Evolutionary conservation across 92 coral and sea anemone genomes (phyloP).

Genomic region (Pocillopora grandis): DNA sequence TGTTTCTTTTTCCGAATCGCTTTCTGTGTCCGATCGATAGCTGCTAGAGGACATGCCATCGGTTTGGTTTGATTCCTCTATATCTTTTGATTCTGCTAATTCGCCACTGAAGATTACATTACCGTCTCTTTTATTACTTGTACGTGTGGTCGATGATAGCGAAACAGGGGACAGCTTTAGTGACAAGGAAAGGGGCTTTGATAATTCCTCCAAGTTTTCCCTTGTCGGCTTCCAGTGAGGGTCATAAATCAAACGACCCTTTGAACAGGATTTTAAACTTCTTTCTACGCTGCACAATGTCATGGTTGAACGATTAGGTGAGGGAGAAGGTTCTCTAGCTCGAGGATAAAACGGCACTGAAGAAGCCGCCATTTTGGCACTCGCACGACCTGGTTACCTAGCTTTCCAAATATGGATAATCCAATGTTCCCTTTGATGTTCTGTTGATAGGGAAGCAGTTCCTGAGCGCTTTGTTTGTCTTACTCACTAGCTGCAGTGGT

Average conservation of each 20-base stretch:
- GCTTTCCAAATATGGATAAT: conserved; percentile 1
- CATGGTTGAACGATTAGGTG: neutral
- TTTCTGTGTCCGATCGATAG: neutral
- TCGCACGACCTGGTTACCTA: neutral
- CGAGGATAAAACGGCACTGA: neutral
- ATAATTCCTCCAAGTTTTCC: conserved; percentile 52
- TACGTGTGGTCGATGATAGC: neutral
- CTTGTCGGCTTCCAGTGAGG: conserved; percentile 59
- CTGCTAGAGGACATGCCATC: conserved; percentile 3
- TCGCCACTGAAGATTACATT: neutral
- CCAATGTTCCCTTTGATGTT: conserved; percentile 7
- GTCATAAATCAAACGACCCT: conserved; percentile 77
- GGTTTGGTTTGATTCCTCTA: neutral
- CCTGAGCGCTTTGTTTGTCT: neutral
- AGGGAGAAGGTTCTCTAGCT: neutral
- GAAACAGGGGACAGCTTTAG: neutral
- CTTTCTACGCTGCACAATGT: conserved; percentile 39
- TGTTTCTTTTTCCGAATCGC: neutral
- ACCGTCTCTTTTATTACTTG: neutral
- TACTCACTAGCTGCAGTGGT: no score
- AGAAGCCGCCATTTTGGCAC: conserved; percentile 39
- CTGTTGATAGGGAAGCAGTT: neutral
- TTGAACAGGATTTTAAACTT: conserved; percentile 63
- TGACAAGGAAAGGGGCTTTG: conserved; percentile 32
- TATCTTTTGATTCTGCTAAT: neutral